phyloP scores from a whole-genome alignment of 2,888 invertebrate genomes.

The Lucinisca nassula region DNA sequence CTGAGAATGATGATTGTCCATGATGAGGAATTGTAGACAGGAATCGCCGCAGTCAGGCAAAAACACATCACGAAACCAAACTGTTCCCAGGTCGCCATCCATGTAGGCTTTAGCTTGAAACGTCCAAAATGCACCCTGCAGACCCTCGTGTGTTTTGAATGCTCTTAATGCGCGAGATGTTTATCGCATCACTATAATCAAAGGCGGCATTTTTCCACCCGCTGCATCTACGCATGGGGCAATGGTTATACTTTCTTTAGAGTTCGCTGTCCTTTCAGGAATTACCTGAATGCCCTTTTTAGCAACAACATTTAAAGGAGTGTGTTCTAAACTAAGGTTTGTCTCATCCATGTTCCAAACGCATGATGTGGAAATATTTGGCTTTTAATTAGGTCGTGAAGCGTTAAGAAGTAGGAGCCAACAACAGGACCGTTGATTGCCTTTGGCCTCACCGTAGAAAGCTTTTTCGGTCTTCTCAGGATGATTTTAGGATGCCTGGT shows the following conservation, averaged over 20 bases:
- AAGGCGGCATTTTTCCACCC: slow-evolving; percentile 37
- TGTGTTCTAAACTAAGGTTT: slow-evolving; percentile 29
- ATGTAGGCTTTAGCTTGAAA: slow-evolving; percentile 22
- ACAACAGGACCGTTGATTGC: slow-evolving; percentile 6
- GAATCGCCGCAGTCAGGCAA: not conserved
- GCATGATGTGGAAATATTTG: not conserved
- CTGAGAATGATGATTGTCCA: slow-evolving; percentile 2
- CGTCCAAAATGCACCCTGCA: not conserved
- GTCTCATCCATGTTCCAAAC: slow-evolving; percentile 58
- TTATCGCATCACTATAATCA: slow-evolving; percentile 39
- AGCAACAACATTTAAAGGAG: slow-evolving; percentile 43
- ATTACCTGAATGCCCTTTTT: slow-evolving; percentile 11
- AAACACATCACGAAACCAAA: slow-evolving; percentile 30
- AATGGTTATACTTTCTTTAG: slow-evolving; percentile 36
- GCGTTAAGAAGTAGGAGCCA: slow-evolving; percentile 5
- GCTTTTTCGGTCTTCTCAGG: slow-evolving; percentile 12
- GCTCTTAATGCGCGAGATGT: slow-evolving; percentile 4
- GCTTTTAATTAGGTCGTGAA: not conserved
- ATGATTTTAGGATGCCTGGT: slow-evolving; percentile 1
- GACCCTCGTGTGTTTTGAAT: slow-evolving; percentile 25
- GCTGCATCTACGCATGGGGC: slow-evolving; percentile 54
- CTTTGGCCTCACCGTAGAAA: not conserved
- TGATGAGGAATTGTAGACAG: not conserved
- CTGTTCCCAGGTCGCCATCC: slow-evolving; percentile 6
- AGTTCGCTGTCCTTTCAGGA: slow-evolving; percentile 33